Conservation (phyloP, 2,797 vertebrate species). For the Dermochelys coriacea region DNA sequence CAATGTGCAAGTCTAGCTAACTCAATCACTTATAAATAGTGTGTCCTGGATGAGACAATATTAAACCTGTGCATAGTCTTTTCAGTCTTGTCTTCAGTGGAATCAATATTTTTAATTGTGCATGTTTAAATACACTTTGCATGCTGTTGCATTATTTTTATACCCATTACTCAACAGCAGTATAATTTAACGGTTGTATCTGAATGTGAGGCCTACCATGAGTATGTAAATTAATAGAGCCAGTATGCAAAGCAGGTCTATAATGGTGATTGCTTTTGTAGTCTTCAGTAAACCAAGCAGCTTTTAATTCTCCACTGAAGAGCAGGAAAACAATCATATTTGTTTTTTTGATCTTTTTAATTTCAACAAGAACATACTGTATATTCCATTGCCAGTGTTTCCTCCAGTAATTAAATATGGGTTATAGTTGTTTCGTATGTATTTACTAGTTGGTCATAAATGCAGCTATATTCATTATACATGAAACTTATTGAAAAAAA, state of each 20-base stretch:
- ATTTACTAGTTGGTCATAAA: constrained; percentile 61
- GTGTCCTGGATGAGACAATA: constrained; percentile 34
- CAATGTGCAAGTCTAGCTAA: neutral
- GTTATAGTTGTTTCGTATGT: constrained; percentile 40
- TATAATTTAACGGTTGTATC: constrained; percentile 66
- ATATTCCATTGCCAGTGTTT: constrained; percentile 44
- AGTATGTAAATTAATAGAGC: constrained; percentile 75
- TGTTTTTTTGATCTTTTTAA: constrained; percentile 56
- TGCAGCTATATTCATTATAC: constrained; percentile 53
- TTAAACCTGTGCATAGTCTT: constrained; percentile 50
- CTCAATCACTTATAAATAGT: constrained; percentile 30
- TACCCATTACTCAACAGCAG: constrained; percentile 59
- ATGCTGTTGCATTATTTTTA: constrained; percentile 46
- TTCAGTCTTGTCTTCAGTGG: constrained; percentile 47
- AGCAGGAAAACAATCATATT: constrained; percentile 58
- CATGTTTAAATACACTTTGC: constrained; percentile 59
- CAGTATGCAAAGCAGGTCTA: constrained; percentile 75
- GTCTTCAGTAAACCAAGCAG: constrained; percentile 70
- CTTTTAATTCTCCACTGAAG: constrained; percentile 76
- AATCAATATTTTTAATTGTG: constrained; percentile 74
- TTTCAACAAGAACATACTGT: constrained; percentile 64
- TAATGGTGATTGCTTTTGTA: constrained; percentile 77
- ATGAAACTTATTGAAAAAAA: constrained; percentile 19
- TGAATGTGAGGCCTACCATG: constrained; percentile 48
- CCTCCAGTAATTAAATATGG: constrained; percentile 64